These are phyloP conservation scores for Allolobophora icterica DNA, from an alignment of 2,888 invertebrate genomes.

Conservation along the genomic window DNA sequence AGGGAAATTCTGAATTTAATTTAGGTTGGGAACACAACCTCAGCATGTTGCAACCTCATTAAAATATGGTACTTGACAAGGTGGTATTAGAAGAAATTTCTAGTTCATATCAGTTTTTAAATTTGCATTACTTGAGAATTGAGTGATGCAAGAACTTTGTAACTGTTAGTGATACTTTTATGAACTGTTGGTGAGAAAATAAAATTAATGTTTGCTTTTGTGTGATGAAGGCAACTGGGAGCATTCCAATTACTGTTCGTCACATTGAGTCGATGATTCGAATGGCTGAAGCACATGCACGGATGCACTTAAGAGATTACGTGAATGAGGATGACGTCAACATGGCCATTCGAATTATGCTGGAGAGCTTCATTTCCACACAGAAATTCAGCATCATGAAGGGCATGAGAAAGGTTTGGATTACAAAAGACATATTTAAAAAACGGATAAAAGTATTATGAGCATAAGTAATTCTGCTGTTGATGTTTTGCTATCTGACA, in stretches of 20 bases:
- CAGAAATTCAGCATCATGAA: slow-evolving; percentile 98
- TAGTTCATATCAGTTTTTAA: neutral
- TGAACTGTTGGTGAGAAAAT: neutral
- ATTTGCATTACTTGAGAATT: neutral
- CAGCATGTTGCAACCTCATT: neutral
- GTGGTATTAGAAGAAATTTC: neutral
- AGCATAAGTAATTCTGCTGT: neutral
- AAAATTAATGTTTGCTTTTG: neutral
- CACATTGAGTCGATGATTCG: slow-evolving; percentile 98
- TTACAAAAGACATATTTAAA: neutral
- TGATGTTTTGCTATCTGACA: too few relatives aligned
- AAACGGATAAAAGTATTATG: neutral
- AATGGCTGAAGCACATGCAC: slow-evolving; percentile 95
- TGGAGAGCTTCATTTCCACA: slow-evolving; percentile 97
- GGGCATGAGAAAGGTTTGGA: slow-evolving; percentile 83
- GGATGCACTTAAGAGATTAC: slow-evolving; percentile 89
- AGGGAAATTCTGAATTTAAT: neutral
- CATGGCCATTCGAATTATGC: slow-evolving; percentile 93
- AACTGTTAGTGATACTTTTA: neutral
- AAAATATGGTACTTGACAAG: neutral
- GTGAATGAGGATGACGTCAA: slow-evolving; percentile 89
- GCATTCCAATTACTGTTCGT: slow-evolving; percentile 95
- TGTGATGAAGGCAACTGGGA: slow-evolving; percentile 80
- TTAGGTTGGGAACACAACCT: neutral
- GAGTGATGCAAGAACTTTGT: neutral